A percentile compares a stretch with the other conserved stretches of the same genome.
Conservation (phyloP, 2,113 vertebrate genomes). For the Paraplagusia blochii region DNA sequence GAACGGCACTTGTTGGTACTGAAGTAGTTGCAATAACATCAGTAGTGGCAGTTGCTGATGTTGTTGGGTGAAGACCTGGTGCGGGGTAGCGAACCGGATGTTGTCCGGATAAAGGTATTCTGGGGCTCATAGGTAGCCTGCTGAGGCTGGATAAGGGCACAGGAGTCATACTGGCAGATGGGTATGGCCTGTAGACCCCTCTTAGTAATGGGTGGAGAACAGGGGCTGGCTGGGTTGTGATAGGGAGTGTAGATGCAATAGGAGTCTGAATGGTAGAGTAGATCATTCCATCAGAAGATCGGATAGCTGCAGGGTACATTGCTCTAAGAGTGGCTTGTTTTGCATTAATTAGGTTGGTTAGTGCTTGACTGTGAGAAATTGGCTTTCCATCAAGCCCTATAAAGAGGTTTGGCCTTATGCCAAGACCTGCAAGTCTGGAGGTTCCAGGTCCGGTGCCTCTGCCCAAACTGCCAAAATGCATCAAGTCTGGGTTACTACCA, state of each 20-base stretch:
- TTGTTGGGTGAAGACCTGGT: constrained; percentile 72
- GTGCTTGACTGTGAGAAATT: constrained; percentile 77
- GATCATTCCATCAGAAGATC: constrained; percentile 94
- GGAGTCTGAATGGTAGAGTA: constrained; percentile 99
- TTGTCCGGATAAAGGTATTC: constrained; percentile 79
- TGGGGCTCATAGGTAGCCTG: constrained; percentile 82
- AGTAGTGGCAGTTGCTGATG: constrained; percentile 47
- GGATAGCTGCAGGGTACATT: constrained; percentile 87
- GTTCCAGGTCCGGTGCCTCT: constrained; percentile 65
- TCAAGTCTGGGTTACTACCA: constrained; percentile 80
- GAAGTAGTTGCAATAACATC: constrained; percentile 41
- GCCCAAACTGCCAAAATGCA: constrained; percentile 80
- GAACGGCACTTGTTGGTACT: constrained; percentile 35
- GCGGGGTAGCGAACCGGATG: constrained; percentile 79
- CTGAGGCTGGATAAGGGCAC: constrained; percentile 87
- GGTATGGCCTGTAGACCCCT: constrained; percentile 84
- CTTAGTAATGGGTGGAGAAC: constrained; percentile 87
- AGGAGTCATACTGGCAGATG: constrained; percentile 79
- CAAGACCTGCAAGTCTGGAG: constrained; percentile 75
- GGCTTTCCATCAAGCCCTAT: constrained; percentile 83
- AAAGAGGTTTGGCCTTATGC: constrained; percentile 81
- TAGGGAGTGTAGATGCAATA: constrained; percentile 95
- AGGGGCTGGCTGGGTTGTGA: constrained; percentile 93
- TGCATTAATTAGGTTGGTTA: constrained; percentile 80
- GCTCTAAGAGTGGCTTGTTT: constrained; percentile 84